phyloP scores from a whole-genome alignment of 2,113 vertebrate genomes.

The Callionymus lyra region DNA sequence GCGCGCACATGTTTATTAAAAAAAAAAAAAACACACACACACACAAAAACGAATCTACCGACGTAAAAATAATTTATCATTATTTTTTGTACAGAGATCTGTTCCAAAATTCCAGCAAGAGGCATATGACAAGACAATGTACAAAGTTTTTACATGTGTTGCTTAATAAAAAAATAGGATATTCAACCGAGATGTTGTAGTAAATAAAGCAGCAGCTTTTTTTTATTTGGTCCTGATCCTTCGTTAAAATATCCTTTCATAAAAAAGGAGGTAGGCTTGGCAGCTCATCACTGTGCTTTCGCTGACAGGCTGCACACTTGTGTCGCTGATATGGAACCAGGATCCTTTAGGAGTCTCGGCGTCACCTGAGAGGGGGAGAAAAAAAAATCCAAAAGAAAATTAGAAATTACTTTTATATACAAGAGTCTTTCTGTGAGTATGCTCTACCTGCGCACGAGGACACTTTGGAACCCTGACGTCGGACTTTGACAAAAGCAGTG shows the following conservation, averaged over 20 bases:
- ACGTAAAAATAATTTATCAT: no score
- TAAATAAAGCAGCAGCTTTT: constrained; percentile 19
- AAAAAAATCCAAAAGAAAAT: neutral
- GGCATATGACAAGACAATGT: no score
- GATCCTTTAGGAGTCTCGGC: constrained; percentile 67
- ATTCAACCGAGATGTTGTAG: neutral
- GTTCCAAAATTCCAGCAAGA: no score
- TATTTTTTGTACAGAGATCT: no score
- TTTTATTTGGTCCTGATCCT: neutral
- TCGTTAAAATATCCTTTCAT: constrained; percentile 73
- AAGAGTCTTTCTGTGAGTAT: no score
- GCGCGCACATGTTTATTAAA: constrained; percentile 18
- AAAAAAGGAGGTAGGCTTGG: constrained; percentile 97
- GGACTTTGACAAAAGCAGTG: constrained; percentile 85
- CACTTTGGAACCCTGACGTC: constrained; percentile 52
- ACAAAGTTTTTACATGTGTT: no score
- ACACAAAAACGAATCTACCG: no score
- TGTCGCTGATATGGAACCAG: constrained; percentile 93
- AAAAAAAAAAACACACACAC: no score
- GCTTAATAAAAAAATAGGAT: no score
- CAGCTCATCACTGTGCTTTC: constrained; percentile 76
- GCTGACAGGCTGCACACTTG: constrained; percentile 77
- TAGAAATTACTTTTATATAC: no score
- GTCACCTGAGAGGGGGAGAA: constrained; percentile 26
- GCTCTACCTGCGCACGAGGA: constrained; percentile 65